Evolutionary conservation across 2,888 invertebrate species (phyloP).

Genomic region (Ophraella communa): DNA sequence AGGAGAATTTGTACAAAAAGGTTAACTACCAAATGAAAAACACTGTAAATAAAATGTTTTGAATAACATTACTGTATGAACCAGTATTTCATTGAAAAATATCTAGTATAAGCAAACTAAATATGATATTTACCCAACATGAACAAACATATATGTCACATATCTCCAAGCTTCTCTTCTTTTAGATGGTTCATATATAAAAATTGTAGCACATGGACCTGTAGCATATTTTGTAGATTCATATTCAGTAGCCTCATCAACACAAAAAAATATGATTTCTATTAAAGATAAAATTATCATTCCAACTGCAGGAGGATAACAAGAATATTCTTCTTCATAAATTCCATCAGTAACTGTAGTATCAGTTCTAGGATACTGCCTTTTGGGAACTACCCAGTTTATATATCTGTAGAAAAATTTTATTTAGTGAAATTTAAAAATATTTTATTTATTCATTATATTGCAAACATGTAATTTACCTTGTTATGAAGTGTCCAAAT

Average conservation of each 20-base stretch:
- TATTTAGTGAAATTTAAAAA: neutral
- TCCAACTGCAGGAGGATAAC: conserved; percentile 90
- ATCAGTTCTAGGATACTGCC: conserved; percentile 31
- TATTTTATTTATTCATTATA: too few species aligned
- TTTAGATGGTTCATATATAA: conserved; percentile 89
- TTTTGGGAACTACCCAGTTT: conserved; percentile 43
- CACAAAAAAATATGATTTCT: conserved; percentile 78
- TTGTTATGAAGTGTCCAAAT: conserved; percentile 69
- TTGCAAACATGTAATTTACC: conserved; percentile 60
- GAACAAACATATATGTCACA: conserved; percentile 95
- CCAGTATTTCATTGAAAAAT: too few species aligned
- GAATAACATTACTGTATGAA: too few species aligned
- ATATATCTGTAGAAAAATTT: conserved; percentile 39
- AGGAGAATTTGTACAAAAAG: conserved; percentile 90
- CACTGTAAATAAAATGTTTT: conserved; percentile 61
- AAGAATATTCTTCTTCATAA: conserved; percentile 91
- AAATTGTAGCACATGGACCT: conserved; percentile 68
- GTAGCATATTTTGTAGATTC: conserved; percentile 60
- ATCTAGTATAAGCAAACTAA: too few species aligned
- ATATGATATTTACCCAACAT: conserved; percentile 77
- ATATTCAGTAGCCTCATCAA: conserved; percentile 50
- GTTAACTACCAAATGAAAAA: conserved; percentile 89
- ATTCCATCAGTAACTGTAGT: conserved; percentile 47
- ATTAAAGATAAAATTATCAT: conserved; percentile 89
- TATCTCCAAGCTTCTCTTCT: conserved; percentile 93